Evolutionary conservation across 2,888 invertebrate species (phyloP).

Genomic region (Mimumesa dahlbomi): DNA sequence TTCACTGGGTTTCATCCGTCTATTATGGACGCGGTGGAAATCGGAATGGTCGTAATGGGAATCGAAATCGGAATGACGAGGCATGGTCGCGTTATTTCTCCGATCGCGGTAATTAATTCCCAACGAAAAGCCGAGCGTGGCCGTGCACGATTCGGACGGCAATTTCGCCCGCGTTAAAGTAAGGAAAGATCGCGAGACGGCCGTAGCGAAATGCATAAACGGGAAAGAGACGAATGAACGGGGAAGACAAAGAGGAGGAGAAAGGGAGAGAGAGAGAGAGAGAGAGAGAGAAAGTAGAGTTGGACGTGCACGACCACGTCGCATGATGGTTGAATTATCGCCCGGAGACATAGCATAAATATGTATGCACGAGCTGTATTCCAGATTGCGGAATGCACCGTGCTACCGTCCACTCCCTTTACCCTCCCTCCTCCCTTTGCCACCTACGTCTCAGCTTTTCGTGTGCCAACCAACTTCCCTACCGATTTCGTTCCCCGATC

Average conservation of each 20-base stretch:
- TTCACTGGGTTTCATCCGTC: too few relatives aligned
- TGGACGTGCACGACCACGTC: constrained; percentile 67
- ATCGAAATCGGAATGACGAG: too few relatives aligned
- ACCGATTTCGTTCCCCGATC: constrained; percentile 20
- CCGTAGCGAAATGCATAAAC: background rate
- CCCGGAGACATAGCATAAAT: constrained; percentile 73
- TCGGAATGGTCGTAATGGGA: too few relatives aligned
- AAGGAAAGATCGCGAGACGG: constrained; percentile 35
- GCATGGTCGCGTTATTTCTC: too few relatives aligned
- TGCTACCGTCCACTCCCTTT: constrained; percentile 50
- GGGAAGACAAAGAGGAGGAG: constrained; percentile 1
- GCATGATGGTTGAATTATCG: constrained; percentile 77
- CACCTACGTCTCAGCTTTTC: constrained; percentile 32
- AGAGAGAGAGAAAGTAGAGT: constrained; percentile 50
- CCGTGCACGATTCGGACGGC: background rate
- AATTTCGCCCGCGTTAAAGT: constrained; percentile 28
- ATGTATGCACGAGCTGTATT: constrained; percentile 73
- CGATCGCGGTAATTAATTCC: background rate
- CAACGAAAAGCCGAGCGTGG: too few relatives aligned
- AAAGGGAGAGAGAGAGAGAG: constrained; percentile 21
- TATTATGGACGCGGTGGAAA: too few relatives aligned
- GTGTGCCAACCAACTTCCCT: constrained; percentile 19
- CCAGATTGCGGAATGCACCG: constrained; percentile 73
- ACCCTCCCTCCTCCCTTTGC: constrained; percentile 16
- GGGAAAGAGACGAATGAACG: constrained; percentile 25